Percentiles rank a stretch among this genome's conserved stretches.
Conservation (phyloP, 30 jellyfish, hydroid and myxozoan genomes). For the Cassiopea andromeda region DNA sequence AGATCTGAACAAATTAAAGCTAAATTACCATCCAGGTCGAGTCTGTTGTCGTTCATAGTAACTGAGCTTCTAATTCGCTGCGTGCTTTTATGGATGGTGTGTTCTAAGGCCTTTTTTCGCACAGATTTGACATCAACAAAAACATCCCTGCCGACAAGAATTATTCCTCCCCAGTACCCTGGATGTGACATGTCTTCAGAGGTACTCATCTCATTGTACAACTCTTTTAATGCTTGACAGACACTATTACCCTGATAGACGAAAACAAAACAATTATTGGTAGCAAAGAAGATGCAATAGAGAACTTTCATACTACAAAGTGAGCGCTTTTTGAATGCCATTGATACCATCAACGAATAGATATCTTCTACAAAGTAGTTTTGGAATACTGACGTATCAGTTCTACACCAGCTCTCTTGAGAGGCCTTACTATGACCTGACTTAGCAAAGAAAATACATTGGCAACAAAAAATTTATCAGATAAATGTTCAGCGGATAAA, state of each 20-base stretch:
- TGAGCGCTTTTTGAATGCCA: too few relatives aligned
- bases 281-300: background rate
- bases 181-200: conserved; percentile 64
- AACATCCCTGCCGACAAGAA: conserved; percentile 50
- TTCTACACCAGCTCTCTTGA: too few relatives aligned
- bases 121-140: conserved; percentile 26
- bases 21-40: conserved; percentile 21
- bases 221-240: conserved; percentile 22
- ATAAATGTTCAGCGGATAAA: too few relatives aligned
- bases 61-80: conserved; percentile 12
- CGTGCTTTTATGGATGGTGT: conserved; percentile 22
- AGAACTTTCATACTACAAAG: background rate
- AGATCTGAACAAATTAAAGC: too few relatives aligned
- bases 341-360: too few relatives aligned
- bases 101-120: conserved; percentile 41
- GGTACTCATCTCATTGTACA: conserved; percentile 50
- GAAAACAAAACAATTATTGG: background rate
- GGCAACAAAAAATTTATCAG: background rate
- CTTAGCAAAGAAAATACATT: too few relatives aligned
- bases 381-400: too few relatives aligned
- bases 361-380: too few relatives aligned
- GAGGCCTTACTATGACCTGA: too few relatives aligned
- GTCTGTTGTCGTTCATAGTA: background rate
- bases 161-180: conserved; percentile 82
- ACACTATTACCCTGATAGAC: conserved; percentile 60